Evolutionary conservation across 2,797 vertebrate genomes (phyloP).

Genomic region (Sebastes miniatus): DNA sequence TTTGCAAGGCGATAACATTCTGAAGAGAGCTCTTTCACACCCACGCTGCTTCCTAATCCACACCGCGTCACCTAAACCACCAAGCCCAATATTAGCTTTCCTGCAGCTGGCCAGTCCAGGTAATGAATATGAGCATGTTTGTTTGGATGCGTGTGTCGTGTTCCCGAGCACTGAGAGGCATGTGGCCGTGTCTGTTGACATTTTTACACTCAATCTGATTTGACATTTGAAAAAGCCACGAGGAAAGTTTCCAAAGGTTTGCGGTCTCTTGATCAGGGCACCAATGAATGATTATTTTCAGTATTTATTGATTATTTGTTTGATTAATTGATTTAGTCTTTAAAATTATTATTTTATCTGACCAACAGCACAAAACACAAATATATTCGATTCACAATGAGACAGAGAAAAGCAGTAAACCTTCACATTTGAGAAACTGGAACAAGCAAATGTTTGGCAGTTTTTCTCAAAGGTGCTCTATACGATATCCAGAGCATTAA

Average conservation of each 20-base stretch:
- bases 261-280: background rate
- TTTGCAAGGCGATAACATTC: constrained; percentile 50
- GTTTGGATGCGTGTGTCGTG: constrained; percentile 40
- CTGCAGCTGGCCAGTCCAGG: constrained; percentile 49
- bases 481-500: too few species aligned
- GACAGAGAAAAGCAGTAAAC: background rate
- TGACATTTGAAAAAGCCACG: background rate
- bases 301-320: background rate
- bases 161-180: background rate
- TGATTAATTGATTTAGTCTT: background rate
- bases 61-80: constrained; percentile 55
- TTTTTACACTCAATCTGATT: background rate
- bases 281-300: background rate
- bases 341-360: too few species aligned
- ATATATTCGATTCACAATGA: background rate
- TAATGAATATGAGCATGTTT: constrained; percentile 62
- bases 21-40: constrained; percentile 73
- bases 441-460: background rate
- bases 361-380: background rate
- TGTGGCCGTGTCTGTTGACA: background rate
- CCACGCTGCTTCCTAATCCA: constrained; percentile 57
- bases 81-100: constrained; percentile 75
- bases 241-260: background rate
- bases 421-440: background rate
- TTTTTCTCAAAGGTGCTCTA: background rate